Evolutionary conservation across 2,113 vertebrate species (phyloP).

Genomic region (Enhydra lutris): DNA sequence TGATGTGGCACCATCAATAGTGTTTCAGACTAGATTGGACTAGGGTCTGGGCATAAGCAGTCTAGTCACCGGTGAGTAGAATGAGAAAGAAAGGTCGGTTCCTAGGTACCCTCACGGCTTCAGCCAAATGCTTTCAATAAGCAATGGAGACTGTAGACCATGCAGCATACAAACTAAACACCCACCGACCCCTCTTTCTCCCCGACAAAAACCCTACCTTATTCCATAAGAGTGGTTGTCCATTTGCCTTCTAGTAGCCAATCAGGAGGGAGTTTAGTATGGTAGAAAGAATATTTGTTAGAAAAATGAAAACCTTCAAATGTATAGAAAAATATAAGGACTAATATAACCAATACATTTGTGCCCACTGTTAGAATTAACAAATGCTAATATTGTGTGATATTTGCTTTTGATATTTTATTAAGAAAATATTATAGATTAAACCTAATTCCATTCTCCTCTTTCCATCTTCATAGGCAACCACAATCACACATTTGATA

Average conservation of each 20-base stretch:
- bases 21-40: neutral
- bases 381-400: neutral
- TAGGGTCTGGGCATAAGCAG: neutral
- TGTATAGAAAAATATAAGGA: neutral
- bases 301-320: neutral
- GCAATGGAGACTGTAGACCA: neutral
- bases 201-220: neutral
- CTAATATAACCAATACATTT: neutral
- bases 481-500: neutral
- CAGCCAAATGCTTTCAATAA: neutral
- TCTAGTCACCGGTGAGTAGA: neutral
- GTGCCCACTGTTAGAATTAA: neutral
- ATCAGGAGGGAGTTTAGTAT: neutral
- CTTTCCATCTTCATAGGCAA: neutral
- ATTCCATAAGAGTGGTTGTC: neutral
- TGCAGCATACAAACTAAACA: neutral
- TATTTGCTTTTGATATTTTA: neutral
- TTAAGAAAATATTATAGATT: neutral
- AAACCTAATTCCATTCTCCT: neutral
- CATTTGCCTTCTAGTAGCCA: neutral
- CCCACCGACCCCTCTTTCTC: no score
- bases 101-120: neutral
- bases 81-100: neutral
- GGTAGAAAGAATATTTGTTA: neutral
- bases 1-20: no score